Evolutionary conservation across 1,140 invertebrate species (phyloP).

Genomic region (Apolygus lucorum): DNA sequence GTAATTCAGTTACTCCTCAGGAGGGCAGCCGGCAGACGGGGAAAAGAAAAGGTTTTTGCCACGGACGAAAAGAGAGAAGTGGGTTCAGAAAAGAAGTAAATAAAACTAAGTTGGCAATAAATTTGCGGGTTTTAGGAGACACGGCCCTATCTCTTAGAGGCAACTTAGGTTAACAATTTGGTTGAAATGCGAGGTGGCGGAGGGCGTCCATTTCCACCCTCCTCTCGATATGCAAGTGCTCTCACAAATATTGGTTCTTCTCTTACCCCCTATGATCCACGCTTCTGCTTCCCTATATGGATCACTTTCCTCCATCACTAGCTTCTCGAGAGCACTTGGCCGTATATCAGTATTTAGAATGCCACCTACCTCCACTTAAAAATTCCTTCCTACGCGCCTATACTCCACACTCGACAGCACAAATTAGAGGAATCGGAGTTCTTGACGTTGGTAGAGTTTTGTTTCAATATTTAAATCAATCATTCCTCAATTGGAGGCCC

Average conservation of each 20-base stretch:
- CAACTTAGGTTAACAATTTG: slow-evolving; percentile 22
- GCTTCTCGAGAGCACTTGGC: not conserved
- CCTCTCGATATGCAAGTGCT: slow-evolving; percentile 13
- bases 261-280: not conserved
- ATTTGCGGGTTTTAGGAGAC: not conserved
- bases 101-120: slow-evolving; percentile 13
- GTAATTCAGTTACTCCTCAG: too few relatives aligned
- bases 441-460: too few relatives aligned
- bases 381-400: too few relatives aligned
- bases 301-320: not conserved
- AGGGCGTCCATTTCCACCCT: not conserved
- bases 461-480: too few relatives aligned
- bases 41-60: slow-evolving; percentile 23
- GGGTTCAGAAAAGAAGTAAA: not conserved
- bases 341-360: slow-evolving; percentile 1
- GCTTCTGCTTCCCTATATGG: not conserved
- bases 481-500: too few relatives aligned
- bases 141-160: slow-evolving; percentile 16
- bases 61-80: not conserved
- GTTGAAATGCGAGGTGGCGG: slow-evolving; percentile 4
- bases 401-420: too few relatives aligned
- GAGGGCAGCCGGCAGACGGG: not conserved
- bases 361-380: too few relatives aligned
- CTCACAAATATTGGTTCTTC: slow-evolving; percentile 24
- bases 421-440: too few relatives aligned